Conservation (phyloP, 2,113 vertebrate genomes). For the Tricholaema leucomelas region DNA sequence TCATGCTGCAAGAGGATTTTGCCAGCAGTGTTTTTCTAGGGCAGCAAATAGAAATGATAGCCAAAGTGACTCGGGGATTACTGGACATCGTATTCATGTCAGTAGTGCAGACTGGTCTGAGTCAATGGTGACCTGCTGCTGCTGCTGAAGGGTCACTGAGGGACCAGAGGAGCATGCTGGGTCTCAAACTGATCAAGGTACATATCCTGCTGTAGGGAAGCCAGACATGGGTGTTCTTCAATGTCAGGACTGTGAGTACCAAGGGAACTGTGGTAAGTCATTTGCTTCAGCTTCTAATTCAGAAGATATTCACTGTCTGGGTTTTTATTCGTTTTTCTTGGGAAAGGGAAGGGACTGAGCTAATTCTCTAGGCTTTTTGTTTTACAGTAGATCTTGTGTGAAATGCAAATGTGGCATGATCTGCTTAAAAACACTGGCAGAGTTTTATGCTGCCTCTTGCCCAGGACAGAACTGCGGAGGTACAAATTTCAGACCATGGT, state of each 20-base stretch:
- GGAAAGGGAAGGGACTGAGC: background rate
- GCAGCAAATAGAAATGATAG: background rate
- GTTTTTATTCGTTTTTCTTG: background rate
- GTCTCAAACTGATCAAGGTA: background rate
- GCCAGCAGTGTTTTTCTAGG: background rate
- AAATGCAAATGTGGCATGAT: background rate
- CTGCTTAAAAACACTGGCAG: background rate
- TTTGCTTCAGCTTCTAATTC: background rate
- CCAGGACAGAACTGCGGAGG: background rate
- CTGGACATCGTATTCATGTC: accelerated
- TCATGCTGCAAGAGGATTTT: background rate
- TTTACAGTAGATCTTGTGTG: background rate
- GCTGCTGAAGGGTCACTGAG: background rate
- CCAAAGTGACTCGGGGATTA: background rate
- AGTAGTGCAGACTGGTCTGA: background rate
- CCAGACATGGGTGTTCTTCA: accelerated
- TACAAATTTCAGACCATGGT: background rate
- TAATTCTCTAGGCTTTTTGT: background rate
- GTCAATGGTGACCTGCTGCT: background rate
- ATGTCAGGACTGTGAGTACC: background rate
- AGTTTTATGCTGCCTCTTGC: background rate
- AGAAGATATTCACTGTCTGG: background rate
- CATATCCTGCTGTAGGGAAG: background rate
- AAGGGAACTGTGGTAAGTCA: background rate
- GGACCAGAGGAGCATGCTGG: background rate